These are phyloP conservation scores for Linyphia triangularis DNA, from an alignment of 2,888 invertebrate genomes.

Conservation along the genomic window DNA sequence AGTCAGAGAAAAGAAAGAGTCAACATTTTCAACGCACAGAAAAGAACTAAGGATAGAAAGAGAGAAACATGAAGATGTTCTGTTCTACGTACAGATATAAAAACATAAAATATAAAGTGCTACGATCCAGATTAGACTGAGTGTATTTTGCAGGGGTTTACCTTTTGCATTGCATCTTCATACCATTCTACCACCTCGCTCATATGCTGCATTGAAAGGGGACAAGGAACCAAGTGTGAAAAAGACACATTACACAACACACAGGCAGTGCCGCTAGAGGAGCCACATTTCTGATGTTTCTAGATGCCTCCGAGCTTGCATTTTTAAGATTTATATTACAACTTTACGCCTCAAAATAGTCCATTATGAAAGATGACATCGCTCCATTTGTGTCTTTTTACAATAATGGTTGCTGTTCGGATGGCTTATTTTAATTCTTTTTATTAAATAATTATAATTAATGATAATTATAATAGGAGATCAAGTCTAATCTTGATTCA, in stretches of 20 bases:
- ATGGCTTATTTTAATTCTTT: too few relatives aligned
- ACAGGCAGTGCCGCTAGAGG: constrained; percentile 25
- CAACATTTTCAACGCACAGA: constrained; percentile 1
- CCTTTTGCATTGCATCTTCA: constrained; percentile 76
- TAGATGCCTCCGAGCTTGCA: constrained; percentile 17
- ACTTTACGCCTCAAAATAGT: too few relatives aligned
- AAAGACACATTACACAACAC: constrained; percentile 60
- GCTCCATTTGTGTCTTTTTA: too few relatives aligned
- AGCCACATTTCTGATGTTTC: constrained; percentile 38
- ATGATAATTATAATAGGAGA: too few relatives aligned
- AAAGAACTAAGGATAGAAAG: background rate
- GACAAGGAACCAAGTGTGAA: constrained; percentile 74
- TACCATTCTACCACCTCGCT: constrained; percentile 76
- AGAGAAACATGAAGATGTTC: constrained; percentile 15
- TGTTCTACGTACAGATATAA: constrained; percentile 3
- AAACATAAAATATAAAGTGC: constrained; percentile 36
- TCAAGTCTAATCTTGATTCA: too few relatives aligned
- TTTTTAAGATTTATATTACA: too few relatives aligned
- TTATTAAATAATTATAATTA: too few relatives aligned
- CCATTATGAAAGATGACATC: too few relatives aligned
- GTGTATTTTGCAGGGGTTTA: constrained; percentile 60
- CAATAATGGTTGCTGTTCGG: too few relatives aligned
- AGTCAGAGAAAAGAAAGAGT: constrained; percentile 5
- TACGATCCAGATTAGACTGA: constrained; percentile 56
- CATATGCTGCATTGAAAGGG: constrained; percentile 76